Evolutionary conservation across 2,888 invertebrate genomes (phyloP), one percentile per base, ranked within the genome.

Genomic region (Noctua janthina): DNA sequence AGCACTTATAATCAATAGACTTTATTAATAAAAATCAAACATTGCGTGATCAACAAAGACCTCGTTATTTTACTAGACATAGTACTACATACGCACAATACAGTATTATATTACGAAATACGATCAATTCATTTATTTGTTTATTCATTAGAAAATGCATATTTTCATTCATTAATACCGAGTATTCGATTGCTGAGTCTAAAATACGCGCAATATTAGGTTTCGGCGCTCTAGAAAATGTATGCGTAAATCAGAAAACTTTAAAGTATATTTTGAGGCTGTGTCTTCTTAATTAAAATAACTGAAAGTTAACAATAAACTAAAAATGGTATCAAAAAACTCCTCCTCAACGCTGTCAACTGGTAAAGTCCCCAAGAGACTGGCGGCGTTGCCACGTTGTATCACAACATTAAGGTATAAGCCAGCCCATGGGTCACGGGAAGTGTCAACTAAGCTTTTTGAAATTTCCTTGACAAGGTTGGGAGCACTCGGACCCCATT

Each of bases 101-200:
- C 15, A 56, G 68, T 67, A 68, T n/a, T 66, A 23, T 0, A 29
- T 82, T 77, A 85, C 82, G 85, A 84, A 81, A 85, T 72, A 69
- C 62, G 46, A 76, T 23, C 39, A 35, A 39, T 54, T 23, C 8
- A 51, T 43, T n/a, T 15, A 43, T 43, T 54, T 81, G 81, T 64
- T 73, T 23, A 62, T 29, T 74, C 6, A 76, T 35, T 62, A 81
- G 5, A 81, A 70, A 51, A 62, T 23, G 10, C 29, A 46, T 56
- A 54, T 46, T 68, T 67, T 68, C 64, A 62, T 81, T 85, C 74
- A 84, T 84, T 81, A 76, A 35, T 64, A 56, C 62, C 6, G 2
- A 56, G 73, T 72, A 76, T 74, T 68, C 13, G 2, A 56, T 29
- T 13, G 81, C 84, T 77, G 76, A 74, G 49, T 74, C 13, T 0